phyloP scores from a whole-genome alignment of 2,888 invertebrate species.

The Pilophorus perplexus region DNA sequence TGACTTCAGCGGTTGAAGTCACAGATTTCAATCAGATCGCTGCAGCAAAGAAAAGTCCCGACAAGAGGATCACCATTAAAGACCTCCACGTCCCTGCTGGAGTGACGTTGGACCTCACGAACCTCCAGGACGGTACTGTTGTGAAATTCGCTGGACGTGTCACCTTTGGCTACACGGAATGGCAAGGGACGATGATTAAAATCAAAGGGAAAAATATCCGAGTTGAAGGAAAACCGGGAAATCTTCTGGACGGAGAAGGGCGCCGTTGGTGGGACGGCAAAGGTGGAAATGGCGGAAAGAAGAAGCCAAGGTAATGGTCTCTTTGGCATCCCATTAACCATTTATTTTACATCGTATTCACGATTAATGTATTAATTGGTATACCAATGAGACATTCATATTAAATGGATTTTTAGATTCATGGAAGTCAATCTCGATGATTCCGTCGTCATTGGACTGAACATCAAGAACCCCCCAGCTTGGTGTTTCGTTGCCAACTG shows the following conservation, averaged over 20 bases:
- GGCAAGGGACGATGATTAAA: slow-evolving; percentile 8
- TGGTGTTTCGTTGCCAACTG: slow-evolving; percentile 11
- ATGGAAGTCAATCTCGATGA: slow-evolving; percentile 2
- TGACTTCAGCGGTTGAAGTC: background rate
- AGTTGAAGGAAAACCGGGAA: slow-evolving; percentile 1
- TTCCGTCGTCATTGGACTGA: background rate
- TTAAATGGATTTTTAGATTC: too few relatives aligned
- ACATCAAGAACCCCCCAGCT: slow-evolving; percentile 7
- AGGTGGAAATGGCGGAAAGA: slow-evolving; percentile 19
- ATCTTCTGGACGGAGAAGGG: slow-evolving; percentile 14
- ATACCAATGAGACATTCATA: too few relatives aligned
- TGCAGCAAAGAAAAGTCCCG: slow-evolving; percentile 5
- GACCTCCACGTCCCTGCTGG: slow-evolving; percentile 17
- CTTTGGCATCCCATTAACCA: background rate
- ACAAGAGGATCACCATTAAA: background rate
- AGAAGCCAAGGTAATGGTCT: slow-evolving; percentile 5
- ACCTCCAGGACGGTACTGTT: background rate
- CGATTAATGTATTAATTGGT: too few relatives aligned
- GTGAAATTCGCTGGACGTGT: background rate
- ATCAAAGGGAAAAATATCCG: slow-evolving; percentile 6
- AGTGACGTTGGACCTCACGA: slow-evolving; percentile 9
- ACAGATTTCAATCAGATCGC: background rate
- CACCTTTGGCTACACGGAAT: slow-evolving; percentile 26
- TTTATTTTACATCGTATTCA: background rate
- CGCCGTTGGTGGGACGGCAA: slow-evolving; percentile 18